These are phyloP conservation scores for Oreotragus oreotragus DNA, from an alignment of 2,113 vertebrate genomes.

Conservation along the genomic window DNA sequence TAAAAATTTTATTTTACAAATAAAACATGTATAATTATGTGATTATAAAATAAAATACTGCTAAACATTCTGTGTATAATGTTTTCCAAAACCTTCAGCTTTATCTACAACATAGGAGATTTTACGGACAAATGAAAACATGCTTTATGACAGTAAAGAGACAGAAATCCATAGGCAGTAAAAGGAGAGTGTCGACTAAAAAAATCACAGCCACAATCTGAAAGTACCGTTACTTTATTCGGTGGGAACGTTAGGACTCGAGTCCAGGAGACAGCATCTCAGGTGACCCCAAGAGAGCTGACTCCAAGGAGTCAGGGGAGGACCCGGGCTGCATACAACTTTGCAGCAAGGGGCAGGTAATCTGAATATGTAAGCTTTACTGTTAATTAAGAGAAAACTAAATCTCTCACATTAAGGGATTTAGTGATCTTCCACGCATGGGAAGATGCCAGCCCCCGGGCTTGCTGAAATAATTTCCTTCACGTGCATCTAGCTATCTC, in stretches of 20 bases:
- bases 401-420: neutral
- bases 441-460: neutral
- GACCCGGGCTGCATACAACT: rapidly evolving
- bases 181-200: rapidly evolving
- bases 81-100: neutral
- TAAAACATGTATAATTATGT: neutral
- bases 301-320: neutral
- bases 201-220: neutral
- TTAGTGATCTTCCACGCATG: rapidly evolving
- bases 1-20: neutral
- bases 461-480: neutral
- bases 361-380: neutral
- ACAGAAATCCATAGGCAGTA: neutral
- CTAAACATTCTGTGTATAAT: neutral
- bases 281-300: neutral
- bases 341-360: neutral
- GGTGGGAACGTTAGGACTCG: neutral
- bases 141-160: neutral
- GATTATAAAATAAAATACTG: neutral
- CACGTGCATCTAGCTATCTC: neutral
- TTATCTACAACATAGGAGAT: neutral
- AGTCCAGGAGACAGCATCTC: neutral
- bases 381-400: neutral
- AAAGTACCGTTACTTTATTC: rapidly evolving
- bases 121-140: neutral